These are phyloP conservation scores for Meda fulgida DNA, from an alignment of 2,797 vertebrate genomes.

Conservation along the genomic window DNA sequence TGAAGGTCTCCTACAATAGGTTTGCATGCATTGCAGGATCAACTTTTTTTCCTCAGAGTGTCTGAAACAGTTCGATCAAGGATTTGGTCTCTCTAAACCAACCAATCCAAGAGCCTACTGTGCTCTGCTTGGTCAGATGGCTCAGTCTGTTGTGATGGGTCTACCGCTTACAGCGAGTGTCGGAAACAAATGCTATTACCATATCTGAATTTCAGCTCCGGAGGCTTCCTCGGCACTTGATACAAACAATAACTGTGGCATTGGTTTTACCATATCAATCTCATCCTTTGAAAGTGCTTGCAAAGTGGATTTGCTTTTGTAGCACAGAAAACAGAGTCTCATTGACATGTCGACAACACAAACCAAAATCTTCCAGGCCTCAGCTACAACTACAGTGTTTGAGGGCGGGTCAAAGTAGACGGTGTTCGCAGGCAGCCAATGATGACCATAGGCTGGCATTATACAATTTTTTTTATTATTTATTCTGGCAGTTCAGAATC, in stretches of 20 bases:
- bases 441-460: too few relatives aligned
- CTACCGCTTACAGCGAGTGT: too few relatives aligned
- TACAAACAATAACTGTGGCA: background rate
- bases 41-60: too few relatives aligned
- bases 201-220: background rate
- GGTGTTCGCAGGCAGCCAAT: background rate
- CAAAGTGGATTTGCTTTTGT: background rate
- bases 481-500: background rate
- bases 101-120: too few relatives aligned
- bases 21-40: background rate
- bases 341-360: background rate
- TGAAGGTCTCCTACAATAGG: background rate
- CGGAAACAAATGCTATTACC: background rate
- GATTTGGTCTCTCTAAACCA: too few relatives aligned
- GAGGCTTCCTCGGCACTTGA: background rate
- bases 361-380: background rate
- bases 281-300: background rate
- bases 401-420: background rate
- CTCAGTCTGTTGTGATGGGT: too few relatives aligned
- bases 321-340: background rate
- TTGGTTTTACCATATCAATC: background rate
- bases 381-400: too few relatives aligned
- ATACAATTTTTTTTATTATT: too few relatives aligned
- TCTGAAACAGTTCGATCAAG: too few relatives aligned
- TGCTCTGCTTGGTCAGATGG: too few relatives aligned